These are phyloP conservation scores for Drosophila cognata DNA, from an alignment of 2,888 invertebrate species.

Conservation along the genomic window DNA sequence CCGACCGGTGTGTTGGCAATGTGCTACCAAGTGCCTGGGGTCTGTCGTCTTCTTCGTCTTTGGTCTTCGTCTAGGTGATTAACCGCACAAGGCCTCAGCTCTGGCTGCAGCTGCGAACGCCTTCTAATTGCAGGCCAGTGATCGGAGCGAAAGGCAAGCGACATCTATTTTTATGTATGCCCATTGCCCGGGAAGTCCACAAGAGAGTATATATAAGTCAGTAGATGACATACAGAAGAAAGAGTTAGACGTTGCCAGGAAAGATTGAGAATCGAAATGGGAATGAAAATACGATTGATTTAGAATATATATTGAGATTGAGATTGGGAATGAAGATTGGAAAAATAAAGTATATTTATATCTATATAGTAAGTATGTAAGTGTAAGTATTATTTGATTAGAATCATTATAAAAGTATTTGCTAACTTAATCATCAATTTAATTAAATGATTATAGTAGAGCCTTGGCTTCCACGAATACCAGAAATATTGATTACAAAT, in stretches of 20 bases:
- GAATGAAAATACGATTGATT: no score
- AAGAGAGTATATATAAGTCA: conserved; percentile 24
- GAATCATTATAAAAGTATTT: background rate
- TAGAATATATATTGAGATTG: no score
- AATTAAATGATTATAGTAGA: background rate
- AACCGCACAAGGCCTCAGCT: conserved; percentile 60
- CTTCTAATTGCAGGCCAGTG: conserved; percentile 64
- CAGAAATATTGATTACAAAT: no score
- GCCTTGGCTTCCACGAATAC: background rate
- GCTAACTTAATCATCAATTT: background rate
- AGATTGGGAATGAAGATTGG: background rate
- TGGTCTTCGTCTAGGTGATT: conserved; percentile 63
- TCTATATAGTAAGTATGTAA: background rate
- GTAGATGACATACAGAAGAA: conserved; percentile 14
- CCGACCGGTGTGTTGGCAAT: conserved; percentile 5
- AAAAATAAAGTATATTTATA: background rate
- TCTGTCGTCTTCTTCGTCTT: conserved; percentile 16
- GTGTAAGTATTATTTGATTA: background rate
- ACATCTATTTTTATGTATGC: conserved; percentile 67
- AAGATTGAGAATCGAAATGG: no score
- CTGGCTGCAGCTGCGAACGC: conserved; percentile 38
- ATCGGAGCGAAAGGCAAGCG: conserved; percentile 38
- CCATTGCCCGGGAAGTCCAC: conserved; percentile 17
- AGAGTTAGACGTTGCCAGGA: background rate
- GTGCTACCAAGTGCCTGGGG: conserved; percentile 39